Evolutionary conservation across 2,888 invertebrate genomes (phyloP), one percentile per base, ranked within the genome.

Genomic region (Meteorus cinctellus): DNA sequence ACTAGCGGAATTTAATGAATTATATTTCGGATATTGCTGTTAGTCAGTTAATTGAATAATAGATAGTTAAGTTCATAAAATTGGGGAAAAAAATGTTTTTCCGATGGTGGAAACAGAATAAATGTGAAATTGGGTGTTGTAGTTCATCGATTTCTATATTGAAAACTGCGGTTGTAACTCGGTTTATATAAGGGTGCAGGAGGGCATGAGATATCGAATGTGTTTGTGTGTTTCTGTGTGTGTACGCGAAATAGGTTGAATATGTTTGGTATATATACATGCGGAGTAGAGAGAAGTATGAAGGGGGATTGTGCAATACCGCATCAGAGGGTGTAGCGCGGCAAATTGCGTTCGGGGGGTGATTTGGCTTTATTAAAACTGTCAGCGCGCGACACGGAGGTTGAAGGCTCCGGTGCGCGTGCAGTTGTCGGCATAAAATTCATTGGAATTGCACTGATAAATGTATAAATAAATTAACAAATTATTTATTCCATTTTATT

Each of bases 291-390:
- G 34, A 63, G 55, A 6, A 41, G n/a, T 19, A n/a, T 65, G 41
- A 34, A 34, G 19, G 41, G 36, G 36, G 19, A 19, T 36, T 34
- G 41, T 12, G 65, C 36, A 10, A 65, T 65, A 51, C 51, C 59
- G 62, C 36, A 55, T 19, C 19, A 69, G 31, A 19, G 36, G 41
- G 62, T 36, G 60, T 31, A 12, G 34, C 31, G 74, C 66, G 66
- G 75, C 73, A 78, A 78, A 78, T 78, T 79, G 79, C 76, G 77
- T 73, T 73, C 69, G 71, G 76, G 41, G 76, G 74, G 77, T 78
- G 79, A 82, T 82, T 79, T 72, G 80, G 81, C 79, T 83, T 83
- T 81, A 83, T 83, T 82, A 81, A 83, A 83, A 82, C 79, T 78
- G 81, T 81, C 82, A 81, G 78, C 72, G 55, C 55, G 55, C 55